phyloP scores from a whole-genome alignment of 2,797 vertebrate species.

The Tympanoctomys barrerae region DNA sequence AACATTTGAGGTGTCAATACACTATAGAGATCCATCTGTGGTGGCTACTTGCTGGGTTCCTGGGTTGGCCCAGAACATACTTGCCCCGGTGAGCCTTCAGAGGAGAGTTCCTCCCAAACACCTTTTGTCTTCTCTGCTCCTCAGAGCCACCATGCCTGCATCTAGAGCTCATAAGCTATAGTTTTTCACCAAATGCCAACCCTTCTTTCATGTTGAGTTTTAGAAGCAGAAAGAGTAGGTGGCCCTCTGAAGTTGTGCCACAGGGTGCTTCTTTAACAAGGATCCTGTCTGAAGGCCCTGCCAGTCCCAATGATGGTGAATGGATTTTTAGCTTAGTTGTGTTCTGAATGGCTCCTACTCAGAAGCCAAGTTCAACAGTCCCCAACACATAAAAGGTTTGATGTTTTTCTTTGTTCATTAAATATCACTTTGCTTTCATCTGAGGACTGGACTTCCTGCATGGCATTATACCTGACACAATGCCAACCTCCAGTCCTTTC shows the following conservation, averaged over 20 bases:
- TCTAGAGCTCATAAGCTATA: constrained; percentile 67
- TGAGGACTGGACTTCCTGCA: constrained; percentile 55
- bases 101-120: constrained; percentile 30
- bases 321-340: constrained; percentile 72
- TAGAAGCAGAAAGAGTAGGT: constrained; percentile 84
- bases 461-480: constrained; percentile 60
- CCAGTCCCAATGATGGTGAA: constrained; percentile 79
- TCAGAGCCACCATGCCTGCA: neutral
- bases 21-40: neutral
- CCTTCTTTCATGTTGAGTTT: constrained; percentile 83
- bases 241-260: constrained; percentile 83
- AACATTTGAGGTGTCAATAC: neutral
- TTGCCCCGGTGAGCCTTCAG: neutral
- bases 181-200: constrained; percentile 83
- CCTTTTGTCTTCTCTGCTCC: neutral
- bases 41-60: neutral
- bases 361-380: constrained; percentile 80
- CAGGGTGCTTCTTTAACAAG: constrained; percentile 85
- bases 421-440: constrained; percentile 62
- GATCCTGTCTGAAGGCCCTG: constrained; percentile 81
- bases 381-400: constrained; percentile 39
- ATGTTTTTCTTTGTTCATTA: constrained; percentile 65
- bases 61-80: neutral
- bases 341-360: constrained; percentile 76
- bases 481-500: constrained; percentile 48